Evolutionary conservation across 2,113 vertebrate species (phyloP).

Genomic region (Vulpes ferrilata): DNA sequence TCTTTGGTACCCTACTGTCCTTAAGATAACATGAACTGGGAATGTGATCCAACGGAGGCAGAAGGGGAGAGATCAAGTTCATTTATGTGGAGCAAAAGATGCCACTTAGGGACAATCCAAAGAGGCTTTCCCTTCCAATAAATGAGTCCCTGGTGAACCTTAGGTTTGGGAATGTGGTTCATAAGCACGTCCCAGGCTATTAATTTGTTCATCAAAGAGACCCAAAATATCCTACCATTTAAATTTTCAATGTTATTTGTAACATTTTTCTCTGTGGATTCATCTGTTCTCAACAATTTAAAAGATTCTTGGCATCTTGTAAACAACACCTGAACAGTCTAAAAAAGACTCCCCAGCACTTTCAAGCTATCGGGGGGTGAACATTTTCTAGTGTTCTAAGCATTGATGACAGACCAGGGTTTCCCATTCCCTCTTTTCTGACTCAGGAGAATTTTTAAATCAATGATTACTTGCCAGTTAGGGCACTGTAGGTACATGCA

Average conservation of each 20-base stretch:
- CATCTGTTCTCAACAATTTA: conserved; percentile 27
- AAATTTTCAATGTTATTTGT: not conserved
- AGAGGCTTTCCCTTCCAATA: not conserved
- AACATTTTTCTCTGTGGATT: not conserved
- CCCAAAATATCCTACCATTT: not conserved
- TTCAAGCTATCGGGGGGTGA: not conserved
- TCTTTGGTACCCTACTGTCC: not conserved
- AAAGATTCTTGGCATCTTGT: not conserved
- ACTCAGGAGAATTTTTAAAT: conserved; percentile 55
- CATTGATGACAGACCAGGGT: not conserved
- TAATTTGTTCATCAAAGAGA: conserved; percentile 51
- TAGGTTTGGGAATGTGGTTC: not conserved
- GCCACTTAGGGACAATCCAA: not conserved
- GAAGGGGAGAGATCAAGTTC: conserved; percentile 35
- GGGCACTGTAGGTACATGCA: not conserved
- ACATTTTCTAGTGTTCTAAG: not conserved
- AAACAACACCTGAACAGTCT: conserved; percentile 41
- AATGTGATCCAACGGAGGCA: not conserved
- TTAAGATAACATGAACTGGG: not conserved
- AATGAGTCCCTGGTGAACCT: not conserved
- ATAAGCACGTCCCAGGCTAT: not conserved
- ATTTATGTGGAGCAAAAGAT: not conserved
- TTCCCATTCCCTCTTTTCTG: not conserved
- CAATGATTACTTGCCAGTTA: not conserved
- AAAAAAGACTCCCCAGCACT: not conserved